Evolutionary conservation across 2,113 vertebrate species (phyloP), one percentile per base, ranked within the genome.

Genomic region (Scopus umbretta): DNA sequence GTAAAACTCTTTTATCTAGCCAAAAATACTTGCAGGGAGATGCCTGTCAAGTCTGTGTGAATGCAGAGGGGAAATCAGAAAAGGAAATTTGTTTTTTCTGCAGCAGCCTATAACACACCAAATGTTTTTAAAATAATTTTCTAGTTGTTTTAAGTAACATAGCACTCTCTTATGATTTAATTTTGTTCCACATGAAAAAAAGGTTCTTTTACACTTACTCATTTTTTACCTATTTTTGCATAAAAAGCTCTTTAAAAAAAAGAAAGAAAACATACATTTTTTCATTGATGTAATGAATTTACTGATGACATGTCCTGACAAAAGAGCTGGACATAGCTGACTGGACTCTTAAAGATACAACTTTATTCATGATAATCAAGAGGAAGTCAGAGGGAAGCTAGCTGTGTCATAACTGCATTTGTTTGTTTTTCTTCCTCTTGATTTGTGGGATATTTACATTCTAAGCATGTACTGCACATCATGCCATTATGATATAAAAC

Each of bases 1-100:
- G 96, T 97, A 96, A 97, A 97, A 95, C 73, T 81, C 94, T 95
- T 95, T 96, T 97, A 97, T 97, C 96, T 96, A 91, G 88, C 91
- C 94, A 96, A 97, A 95, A 95, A 96, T 96, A 94, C 92, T 95
- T 96, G 80, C 85, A 93, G 63, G 42, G 53, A 86, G 87, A 80
- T 88, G 86, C 67, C 83, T 90, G 92, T 62, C 67, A 82, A 61
- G 52, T 55, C 75, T 90, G 53, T 70, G 70, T 38, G 71, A 88
- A 95, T 47, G 22, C 25, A 92, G 87, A 71, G 50, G 19, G 94
- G 55, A 70, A 93, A 92, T 72, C 34, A 90, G 42, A 78, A 86
- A 76, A 82, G 65, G 36, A 94, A 92, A 61, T 29, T 23, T 34
- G 2, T 2, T 9, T 40, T 75, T 90, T 90, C 87, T 93, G 20